A percentile compares a stretch with the other conserved stretches of the same genome.
phyloP scores from a whole-genome alignment of 2,888 invertebrate genomes.

The Ditula angustiorana region DNA sequence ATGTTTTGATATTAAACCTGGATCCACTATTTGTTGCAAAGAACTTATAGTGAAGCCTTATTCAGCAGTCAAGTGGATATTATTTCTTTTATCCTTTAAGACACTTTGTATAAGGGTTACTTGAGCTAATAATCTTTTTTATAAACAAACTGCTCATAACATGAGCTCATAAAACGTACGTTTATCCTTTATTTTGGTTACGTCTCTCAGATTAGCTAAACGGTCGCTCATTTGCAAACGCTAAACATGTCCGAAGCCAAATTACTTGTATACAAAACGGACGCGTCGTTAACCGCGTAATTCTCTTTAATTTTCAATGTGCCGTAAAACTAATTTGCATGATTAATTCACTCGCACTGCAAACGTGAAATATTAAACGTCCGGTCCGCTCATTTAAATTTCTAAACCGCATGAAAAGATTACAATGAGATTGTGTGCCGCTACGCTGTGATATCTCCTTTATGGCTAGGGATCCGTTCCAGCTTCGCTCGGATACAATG shows the following conservation, averaged over 20 bases:
- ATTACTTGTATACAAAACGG: conserved; percentile 45
- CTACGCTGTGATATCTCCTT: not conserved
- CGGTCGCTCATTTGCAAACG: not conserved
- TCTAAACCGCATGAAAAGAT: conserved; percentile 65
- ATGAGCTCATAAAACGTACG: not conserved
- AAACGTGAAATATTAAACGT: conserved; percentile 68
- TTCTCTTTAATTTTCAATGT: conserved; percentile 68
- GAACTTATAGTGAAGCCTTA: too few species aligned
- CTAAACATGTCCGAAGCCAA: conserved; percentile 25
- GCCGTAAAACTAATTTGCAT: conserved; percentile 71
- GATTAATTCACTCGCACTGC: conserved; percentile 69
- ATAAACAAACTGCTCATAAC: too few species aligned
- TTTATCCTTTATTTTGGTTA: not conserved
- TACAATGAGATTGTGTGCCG: conserved; percentile 45
- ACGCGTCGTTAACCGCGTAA: conserved; percentile 57
- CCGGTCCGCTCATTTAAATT: conserved; percentile 73
- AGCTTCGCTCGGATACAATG: too few species aligned
- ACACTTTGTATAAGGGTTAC: too few species aligned
- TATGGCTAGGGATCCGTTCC: not conserved
- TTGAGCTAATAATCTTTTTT: too few species aligned
- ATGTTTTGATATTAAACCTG: too few species aligned
- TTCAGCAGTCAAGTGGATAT: too few species aligned
- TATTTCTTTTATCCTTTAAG: too few species aligned
- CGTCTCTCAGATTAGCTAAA: not conserved
- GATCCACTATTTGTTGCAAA: too few species aligned